Conservation (phyloP, 2,797 vertebrate genomes). For the Zenarchopterus dispar region DNA sequence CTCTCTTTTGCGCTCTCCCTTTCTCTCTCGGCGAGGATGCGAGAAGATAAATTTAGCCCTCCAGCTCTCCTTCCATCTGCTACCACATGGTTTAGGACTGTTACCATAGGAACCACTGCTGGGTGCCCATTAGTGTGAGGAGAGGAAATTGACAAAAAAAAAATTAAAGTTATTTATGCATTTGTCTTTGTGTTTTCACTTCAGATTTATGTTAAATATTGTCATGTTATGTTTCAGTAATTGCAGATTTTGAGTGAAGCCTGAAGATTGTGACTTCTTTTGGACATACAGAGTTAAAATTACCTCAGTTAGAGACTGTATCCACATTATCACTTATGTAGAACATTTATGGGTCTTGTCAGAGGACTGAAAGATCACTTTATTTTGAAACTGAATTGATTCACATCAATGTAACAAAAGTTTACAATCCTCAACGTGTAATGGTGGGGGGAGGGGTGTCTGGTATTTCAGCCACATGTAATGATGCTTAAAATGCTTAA, state of each 20-base stretch:
- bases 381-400: too few relatives aligned
- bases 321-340: too few relatives aligned
- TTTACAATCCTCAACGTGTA: too few relatives aligned
- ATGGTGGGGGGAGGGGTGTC: too few relatives aligned
- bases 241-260: not conserved
- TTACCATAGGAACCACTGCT: constrained; percentile 86
- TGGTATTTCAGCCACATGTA: too few relatives aligned
- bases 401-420: too few relatives aligned
- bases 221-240: not conserved
- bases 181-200: constrained; percentile 41
- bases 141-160: constrained; percentile 74
- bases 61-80: constrained; percentile 87
- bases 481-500: too few relatives aligned
- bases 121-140: constrained; percentile 81
- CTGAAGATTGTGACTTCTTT: too few relatives aligned
- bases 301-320: too few relatives aligned
- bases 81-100: constrained; percentile 86
- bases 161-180: constrained; percentile 73
- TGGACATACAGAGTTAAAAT: not conserved
- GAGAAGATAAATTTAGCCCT: constrained; percentile 87
- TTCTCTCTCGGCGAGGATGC: constrained; percentile 80
- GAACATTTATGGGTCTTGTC: too few relatives aligned
- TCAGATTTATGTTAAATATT: not conserved
- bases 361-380: too few relatives aligned
- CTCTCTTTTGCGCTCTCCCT: constrained; percentile 58